Conservation (phyloP, 1,140 invertebrate genomes). For the Atta colombica region DNA sequence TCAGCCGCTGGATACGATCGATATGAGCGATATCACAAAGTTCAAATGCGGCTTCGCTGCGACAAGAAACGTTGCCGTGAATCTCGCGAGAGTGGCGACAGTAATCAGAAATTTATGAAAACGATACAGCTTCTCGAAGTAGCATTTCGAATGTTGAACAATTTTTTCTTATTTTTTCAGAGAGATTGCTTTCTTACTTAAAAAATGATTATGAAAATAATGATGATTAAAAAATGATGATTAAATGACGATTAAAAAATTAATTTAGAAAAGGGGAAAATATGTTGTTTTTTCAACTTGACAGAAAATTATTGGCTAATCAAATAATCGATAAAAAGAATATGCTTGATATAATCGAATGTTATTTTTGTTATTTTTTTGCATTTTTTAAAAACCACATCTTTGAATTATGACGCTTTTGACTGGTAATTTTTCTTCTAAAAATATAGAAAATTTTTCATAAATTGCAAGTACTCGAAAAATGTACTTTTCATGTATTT, state of each 20-base stretch:
- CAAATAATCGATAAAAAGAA: too few relatives aligned
- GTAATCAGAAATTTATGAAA: background rate
- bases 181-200: background rate
- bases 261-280: too few relatives aligned
- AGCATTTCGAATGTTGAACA: background rate
- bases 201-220: too few relatives aligned
- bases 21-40: constrained; percentile 38
- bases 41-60: background rate
- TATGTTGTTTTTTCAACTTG: too few relatives aligned
- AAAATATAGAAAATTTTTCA: constrained; percentile 31
- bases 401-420: too few relatives aligned
- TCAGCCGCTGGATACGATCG: constrained; percentile 48
- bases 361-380: too few relatives aligned
- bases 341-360: too few relatives aligned
- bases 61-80: background rate
- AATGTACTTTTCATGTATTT: constrained; percentile 14
- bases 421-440: constrained; percentile 18
- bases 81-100: background rate
- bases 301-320: too few relatives aligned
- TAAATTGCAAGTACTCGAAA: constrained; percentile 12
- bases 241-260: too few relatives aligned
- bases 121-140: background rate
- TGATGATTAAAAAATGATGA: too few relatives aligned
- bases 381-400: too few relatives aligned
- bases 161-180: constrained; percentile 11